Percentiles rank a stretch among this genome's conserved stretches.
phyloP scores from a whole-genome alignment of 2,888 invertebrate species.

The Pterostichus madidus region DNA sequence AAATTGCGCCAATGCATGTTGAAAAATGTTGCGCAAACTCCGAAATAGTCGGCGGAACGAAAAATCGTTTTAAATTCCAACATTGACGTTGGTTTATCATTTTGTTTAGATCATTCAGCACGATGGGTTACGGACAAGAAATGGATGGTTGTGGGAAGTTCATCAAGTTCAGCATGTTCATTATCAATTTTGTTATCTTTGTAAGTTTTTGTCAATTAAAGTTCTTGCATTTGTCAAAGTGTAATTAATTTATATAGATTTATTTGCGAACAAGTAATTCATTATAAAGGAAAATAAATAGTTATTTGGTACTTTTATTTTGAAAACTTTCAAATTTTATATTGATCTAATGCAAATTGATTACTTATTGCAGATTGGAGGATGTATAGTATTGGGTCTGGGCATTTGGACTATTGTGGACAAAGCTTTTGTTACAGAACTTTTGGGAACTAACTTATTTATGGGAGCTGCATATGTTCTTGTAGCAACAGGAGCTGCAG shows the following conservation, averaged over 20 bases:
- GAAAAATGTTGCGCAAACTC: constrained; percentile 57
- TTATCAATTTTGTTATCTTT: constrained; percentile 90
- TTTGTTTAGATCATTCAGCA: constrained; percentile 41
- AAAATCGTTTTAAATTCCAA: constrained; percentile 4
- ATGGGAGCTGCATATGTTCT: constrained; percentile 92
- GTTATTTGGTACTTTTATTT: not conserved
- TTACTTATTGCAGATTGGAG: constrained; percentile 83
- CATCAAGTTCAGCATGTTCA: constrained; percentile 92
- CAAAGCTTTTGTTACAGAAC: constrained; percentile 89
- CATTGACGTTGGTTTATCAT: constrained; percentile 28
- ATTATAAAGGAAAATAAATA: too few relatives aligned
- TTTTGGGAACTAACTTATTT: constrained; percentile 92
- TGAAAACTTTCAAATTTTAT: not conserved
- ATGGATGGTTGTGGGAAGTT: constrained; percentile 94
- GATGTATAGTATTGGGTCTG: constrained; percentile 86
- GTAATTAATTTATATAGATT: too few relatives aligned
- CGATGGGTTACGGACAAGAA: constrained; percentile 88
- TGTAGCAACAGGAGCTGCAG: constrained; percentile 89
- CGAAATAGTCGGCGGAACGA: constrained; percentile 27
- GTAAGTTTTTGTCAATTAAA: constrained; percentile 81
- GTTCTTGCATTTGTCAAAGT: not conserved
- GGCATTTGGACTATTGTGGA: constrained; percentile 93
- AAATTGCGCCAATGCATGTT: constrained; percentile 42
- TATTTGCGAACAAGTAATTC: too few relatives aligned
- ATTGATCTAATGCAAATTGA: not conserved